Base-by-base conservation (phyloP, 2,888 invertebrate species). In the Ophion slaviceki region DNA sequence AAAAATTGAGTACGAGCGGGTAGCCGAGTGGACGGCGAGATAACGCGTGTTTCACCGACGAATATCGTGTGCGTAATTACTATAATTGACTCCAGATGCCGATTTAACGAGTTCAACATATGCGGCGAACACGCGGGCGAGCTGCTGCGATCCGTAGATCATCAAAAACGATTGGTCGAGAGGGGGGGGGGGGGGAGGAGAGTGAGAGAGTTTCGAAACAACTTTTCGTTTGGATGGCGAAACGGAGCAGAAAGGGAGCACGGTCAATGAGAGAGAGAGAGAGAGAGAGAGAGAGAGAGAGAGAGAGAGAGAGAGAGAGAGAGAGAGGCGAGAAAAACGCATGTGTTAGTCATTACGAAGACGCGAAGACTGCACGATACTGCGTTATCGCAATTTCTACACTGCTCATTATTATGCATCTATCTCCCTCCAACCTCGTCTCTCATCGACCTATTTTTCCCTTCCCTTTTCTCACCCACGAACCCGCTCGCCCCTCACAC, bases 61-160 rank as follows among this genome's bases (percentile, higher is more conserved):
- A 92, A 92, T 91, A 24, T 91, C 87, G 89, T 80, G 67, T 53
- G 17, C 53, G 53, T 90, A 89, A 91, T 92, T 92, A 92, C 89
- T 92, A 92, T 92, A 93, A 93, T 93, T 92, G 92, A 90, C 88
- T 91, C 91, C 93, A 93, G 93, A 93, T 93, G 93, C 90, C 91
- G 92, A 94, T 94, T 53, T 93, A 92, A 93, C 91, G 92, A 90
- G 89, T 91, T 90, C 88, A 91, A 92, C 93, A 93, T 92, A 91
- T 92, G 93, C 91, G 53, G 17, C 53, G 89, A 90, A 85, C 70
- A 80, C 68, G 53, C n/a, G 81, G 32, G 78, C 40, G 40, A 40
- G 40, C 40, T 40, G 40, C 64, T 68, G 47, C 36, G 77, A 82
- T 85, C 74, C 74, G 80, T 80, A 85, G 83, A 88, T 87, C 86